Base-by-base conservation (phyloP, 1,140 invertebrate genomes). In the Halesus radiatus region DNA sequence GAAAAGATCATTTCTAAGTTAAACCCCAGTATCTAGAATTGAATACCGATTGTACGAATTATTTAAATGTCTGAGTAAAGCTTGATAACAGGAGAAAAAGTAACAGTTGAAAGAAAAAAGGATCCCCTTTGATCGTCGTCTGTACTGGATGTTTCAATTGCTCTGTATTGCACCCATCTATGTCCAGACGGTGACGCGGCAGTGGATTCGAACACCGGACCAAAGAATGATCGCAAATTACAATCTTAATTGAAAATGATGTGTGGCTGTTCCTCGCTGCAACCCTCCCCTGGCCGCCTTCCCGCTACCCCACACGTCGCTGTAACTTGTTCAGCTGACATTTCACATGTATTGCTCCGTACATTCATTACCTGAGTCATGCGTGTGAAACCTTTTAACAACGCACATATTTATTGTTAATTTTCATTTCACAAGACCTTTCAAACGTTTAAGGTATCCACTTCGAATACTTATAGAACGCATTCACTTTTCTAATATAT, bases 181-280 rank as follows among this genome's bases (percentile, higher is more conserved):
- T 10, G 50, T 10, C 6, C 22, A 73, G 20, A 13, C 52, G 50
- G 52, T 52, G 60, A 76, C 56, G 56, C 29, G 75, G 53, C 78
- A 50, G 23, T 54, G 78, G 76, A 83, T 75, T 80, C 64, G 64
- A 72, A 62, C 52, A 62, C 26, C 76, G 75, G 56, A 64, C 60
- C 73, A 26, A 75, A 70, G 82, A 81, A 83, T 83, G 80, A 90
- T 90, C 89, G 87, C 88, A 89, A 89, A 90, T 89, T 90, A 87
- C 88, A 86, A 90, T 90, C 89, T 90, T 89, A 90, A 90, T 90
- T 89, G 88, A 90, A 90, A 89, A 89, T 90, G 76, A 75, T 80
- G 32, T 75, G 76, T 32, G 37, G 45, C 18, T 54, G 56, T 23
- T 54, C 54, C 29, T 37, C 53, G 56, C 73, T 60, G n/a, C 26